These are phyloP conservation scores for Thelaira solivaga DNA, from an alignment of 2,888 invertebrate genomes.

Conservation along the genomic window DNA sequence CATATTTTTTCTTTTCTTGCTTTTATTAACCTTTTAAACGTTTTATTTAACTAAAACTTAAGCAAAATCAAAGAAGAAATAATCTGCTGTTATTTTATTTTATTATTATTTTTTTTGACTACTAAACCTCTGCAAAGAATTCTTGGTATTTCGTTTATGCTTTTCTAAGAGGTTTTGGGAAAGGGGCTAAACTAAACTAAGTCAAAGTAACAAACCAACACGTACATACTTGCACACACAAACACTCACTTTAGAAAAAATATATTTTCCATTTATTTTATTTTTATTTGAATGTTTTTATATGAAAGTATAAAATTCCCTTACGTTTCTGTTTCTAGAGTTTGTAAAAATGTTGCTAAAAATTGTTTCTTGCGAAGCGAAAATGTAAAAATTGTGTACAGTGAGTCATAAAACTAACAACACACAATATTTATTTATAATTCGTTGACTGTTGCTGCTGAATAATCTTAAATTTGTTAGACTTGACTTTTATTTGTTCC, in stretches of 20 bases:
- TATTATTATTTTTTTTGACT: constrained; percentile 1
- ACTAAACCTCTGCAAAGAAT: constrained; percentile 51
- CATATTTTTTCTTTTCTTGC: not conserved
- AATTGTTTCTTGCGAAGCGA: no score
- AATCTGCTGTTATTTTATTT: no score
- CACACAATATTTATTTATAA: no score
- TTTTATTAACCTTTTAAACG: constrained; percentile 31
- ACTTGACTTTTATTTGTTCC: no score
- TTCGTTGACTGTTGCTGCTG: no score
- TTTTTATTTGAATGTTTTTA: not conserved
- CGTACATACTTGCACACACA: constrained; percentile 2
- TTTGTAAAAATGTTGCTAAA: no score
- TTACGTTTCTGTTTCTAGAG: no score
- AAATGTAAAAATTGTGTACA: no score
- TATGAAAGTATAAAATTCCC: not conserved
- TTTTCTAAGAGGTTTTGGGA: constrained; percentile 18
- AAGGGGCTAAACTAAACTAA: constrained; percentile 15
- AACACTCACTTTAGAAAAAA: not conserved
- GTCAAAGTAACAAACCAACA: constrained; percentile 11
- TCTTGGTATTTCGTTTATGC: constrained; percentile 43
- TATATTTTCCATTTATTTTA: not conserved
- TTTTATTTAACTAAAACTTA: constrained; percentile 29
- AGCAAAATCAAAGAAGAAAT: not conserved
- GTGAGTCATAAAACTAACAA: no score
- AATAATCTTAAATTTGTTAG: no score